phyloP scores from a whole-genome alignment of 2,113 vertebrate genomes.

The Ceuthmochares aereus region DNA sequence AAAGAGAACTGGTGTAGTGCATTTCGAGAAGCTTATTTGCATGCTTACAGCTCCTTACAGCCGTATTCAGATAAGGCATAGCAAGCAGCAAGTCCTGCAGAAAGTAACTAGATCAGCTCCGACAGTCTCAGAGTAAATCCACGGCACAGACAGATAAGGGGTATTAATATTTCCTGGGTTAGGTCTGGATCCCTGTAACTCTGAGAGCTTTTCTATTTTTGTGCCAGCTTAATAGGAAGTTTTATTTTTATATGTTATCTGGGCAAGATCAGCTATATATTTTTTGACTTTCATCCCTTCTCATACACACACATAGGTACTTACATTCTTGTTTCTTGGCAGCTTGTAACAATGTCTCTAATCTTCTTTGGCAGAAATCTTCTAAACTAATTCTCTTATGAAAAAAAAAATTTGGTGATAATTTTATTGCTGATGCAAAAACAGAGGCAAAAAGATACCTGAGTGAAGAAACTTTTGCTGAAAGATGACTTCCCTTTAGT shows the following conservation, averaged over 20 bases:
- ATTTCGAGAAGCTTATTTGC: not conserved
- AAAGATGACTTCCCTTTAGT: not conserved
- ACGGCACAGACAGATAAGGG: conserved; percentile 12
- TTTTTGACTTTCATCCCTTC: conserved; percentile 24
- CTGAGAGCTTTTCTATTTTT: conserved; percentile 30
- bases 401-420: not conserved
- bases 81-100: not conserved
- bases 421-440: not conserved
- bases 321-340: conserved; percentile 12
- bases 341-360: not conserved
- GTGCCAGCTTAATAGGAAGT: conserved; percentile 13
- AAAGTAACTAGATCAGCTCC: not conserved
- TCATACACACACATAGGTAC: not conserved
- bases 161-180: not conserved
- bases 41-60: not conserved
- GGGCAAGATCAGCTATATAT: conserved; percentile 14
- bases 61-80: not conserved
- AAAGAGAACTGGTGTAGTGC: not conserved
- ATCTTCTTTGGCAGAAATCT: not conserved
- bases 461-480: not conserved
- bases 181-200: not conserved
- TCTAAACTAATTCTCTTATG: not conserved
- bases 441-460: not conserved
- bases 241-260: conserved; percentile 47
- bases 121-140: conserved; percentile 33